phyloP scores from a whole-genome alignment of 2,113 vertebrate genomes.

The Bufo gargarizans region DNA sequence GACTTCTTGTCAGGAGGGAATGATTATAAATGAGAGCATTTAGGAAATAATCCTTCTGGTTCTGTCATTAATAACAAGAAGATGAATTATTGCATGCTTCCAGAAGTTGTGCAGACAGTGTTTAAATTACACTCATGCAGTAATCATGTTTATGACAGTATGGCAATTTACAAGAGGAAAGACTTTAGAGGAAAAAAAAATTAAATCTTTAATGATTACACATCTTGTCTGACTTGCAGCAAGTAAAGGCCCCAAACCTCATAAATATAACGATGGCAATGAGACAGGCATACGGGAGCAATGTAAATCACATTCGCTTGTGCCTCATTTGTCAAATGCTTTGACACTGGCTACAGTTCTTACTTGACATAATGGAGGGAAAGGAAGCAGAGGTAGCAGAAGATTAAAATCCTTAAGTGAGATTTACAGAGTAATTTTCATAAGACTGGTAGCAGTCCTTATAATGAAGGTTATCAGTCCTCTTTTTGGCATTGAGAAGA shows the following conservation, averaged over 20 bases:
- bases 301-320: conserved; percentile 50
- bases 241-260: conserved; percentile 45
- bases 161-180: conserved; percentile 54
- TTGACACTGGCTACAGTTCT: conserved; percentile 56
- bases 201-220: conserved; percentile 43
- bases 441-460: conserved; percentile 49
- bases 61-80: conserved; percentile 5
- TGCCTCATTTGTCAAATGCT: conserved; percentile 51
- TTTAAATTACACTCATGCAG: conserved; percentile 50
- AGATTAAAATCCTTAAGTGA: conserved; percentile 57
- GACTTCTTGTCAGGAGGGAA: conserved; percentile 56
- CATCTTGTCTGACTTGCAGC: conserved; percentile 49
- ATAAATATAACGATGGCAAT: conserved; percentile 56
- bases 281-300: conserved; percentile 45
- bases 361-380: conserved; percentile 55
- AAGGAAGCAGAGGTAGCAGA: conserved; percentile 38
- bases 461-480: conserved; percentile 47
- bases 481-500: conserved; percentile 30
- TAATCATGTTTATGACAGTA: conserved; percentile 52
- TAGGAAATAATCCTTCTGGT: conserved; percentile 54
- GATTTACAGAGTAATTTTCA: conserved; percentile 56
- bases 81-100: background rate
- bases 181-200: conserved; percentile 13
- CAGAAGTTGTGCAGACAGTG: conserved; percentile 37
- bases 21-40: conserved; percentile 56